Percentiles rank a stretch among this genome's conserved stretches.
Evolutionary conservation across 2,797 vertebrate genomes (phyloP).

Genomic region (Coluber constrictor): DNA sequence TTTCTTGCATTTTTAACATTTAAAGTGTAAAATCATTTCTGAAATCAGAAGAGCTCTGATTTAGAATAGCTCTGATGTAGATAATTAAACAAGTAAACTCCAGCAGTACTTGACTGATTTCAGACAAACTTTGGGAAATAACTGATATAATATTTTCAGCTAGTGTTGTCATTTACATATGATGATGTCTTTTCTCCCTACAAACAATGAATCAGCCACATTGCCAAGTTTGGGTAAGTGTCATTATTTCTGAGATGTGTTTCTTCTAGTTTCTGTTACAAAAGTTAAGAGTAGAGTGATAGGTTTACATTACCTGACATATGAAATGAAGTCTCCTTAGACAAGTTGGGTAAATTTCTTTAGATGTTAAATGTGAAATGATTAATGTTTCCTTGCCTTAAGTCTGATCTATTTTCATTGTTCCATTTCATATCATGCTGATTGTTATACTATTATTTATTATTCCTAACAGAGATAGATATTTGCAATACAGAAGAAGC

Average conservation of each 20-base stretch:
- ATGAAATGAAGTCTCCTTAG: slow-evolving; percentile 23
- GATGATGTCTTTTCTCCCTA: slow-evolving; percentile 13
- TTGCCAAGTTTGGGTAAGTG: background rate
- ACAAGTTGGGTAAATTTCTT: slow-evolving; percentile 43
- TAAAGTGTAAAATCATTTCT: slow-evolving; percentile 35
- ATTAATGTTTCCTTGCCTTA: slow-evolving; percentile 30
- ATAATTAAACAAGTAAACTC: background rate
- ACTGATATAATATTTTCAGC: background rate
- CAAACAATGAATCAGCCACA: background rate
- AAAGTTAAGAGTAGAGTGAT: slow-evolving; percentile 36
- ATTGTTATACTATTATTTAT: slow-evolving; percentile 28
- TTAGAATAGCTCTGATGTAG: slow-evolving; percentile 15
- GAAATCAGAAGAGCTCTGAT: slow-evolving; percentile 28
- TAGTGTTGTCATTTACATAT: background rate
- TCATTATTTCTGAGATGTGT: slow-evolving; percentile 34
- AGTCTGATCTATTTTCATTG: slow-evolving; percentile 31
- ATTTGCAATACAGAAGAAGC: background rate
- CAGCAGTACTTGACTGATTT: background rate
- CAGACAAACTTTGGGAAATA: background rate
- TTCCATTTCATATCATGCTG: slow-evolving; percentile 31
- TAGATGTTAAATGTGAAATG: slow-evolving; percentile 36
- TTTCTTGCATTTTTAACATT: slow-evolving; percentile 24
- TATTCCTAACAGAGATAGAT: slow-evolving; percentile 45
- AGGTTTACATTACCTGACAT: slow-evolving; percentile 3
- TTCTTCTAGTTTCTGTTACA: slow-evolving; percentile 35